Percentiles rank a stretch among this genome's conserved stretches.
phyloP scores from a whole-genome alignment of 2,797 vertebrate genomes.

The Phaenicophaeus curvirostris region DNA sequence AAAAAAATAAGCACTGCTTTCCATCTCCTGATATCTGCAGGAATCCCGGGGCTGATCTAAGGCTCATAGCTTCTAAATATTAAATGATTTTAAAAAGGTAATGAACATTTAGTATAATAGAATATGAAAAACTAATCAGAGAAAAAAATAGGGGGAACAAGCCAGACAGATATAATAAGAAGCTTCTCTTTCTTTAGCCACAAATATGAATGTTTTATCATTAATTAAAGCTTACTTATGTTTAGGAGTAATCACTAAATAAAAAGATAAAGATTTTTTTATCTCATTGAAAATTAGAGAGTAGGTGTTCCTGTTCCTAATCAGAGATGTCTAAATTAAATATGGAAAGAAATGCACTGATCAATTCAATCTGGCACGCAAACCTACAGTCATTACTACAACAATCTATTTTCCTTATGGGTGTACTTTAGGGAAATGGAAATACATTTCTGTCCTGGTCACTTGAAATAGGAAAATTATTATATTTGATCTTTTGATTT shows the following conservation, averaged over 20 bases:
- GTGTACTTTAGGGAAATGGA: neutral
- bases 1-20: neutral
- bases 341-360: neutral
- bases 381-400: neutral
- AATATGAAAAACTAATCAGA: neutral
- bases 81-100: neutral
- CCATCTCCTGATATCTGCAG: neutral
- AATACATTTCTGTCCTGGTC: neutral
- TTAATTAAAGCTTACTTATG: neutral
- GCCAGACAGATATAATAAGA: neutral
- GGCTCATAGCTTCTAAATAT: neutral
- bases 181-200: neutral
- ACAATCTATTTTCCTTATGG: neutral
- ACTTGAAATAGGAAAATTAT: neutral
- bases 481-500: neutral
- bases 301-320: neutral
- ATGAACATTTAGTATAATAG: neutral
- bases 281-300: neutral
- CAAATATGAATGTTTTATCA: neutral
- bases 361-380: neutral
- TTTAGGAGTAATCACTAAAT: neutral
- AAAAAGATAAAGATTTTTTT: neutral
- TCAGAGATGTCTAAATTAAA: neutral
- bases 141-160: neutral
- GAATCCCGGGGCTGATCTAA: neutral